Evolutionary conservation across 2,888 invertebrate species (phyloP).

Genomic region (Philereme vetulata): DNA sequence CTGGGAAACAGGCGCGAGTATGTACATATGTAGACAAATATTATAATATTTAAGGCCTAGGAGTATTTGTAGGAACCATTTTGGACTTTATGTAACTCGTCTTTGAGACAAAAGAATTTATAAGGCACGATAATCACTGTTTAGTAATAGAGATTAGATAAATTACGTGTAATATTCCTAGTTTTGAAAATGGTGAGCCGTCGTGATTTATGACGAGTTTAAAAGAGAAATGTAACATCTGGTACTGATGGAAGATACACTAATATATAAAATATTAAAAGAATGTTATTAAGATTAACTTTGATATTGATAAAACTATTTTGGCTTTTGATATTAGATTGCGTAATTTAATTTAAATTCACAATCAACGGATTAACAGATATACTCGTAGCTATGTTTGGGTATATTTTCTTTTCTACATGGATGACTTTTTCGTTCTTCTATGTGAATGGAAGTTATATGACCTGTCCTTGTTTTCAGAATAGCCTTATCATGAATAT

Average conservation of each 20-base stretch:
- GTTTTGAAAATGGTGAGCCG: neutral
- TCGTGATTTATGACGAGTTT: constrained; percentile 3
- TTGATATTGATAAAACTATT: constrained; percentile 20
- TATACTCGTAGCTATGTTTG: neutral
- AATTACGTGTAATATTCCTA: constrained; percentile 1
- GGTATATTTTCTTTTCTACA: neutral
- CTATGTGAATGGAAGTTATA: neutral
- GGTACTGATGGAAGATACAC: constrained; percentile 17
- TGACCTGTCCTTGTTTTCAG: too few relatives aligned
- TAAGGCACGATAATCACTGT: constrained; percentile 40
- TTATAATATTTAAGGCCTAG: constrained; percentile 46
- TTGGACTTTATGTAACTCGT: constrained; percentile 50
- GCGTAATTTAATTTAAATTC: neutral
- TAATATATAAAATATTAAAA: constrained; percentile 5
- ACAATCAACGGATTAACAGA: neutral
- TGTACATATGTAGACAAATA: neutral
- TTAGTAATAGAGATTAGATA: constrained; percentile 24
- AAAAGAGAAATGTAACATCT: constrained; percentile 12
- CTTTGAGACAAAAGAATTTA: constrained; percentile 68
- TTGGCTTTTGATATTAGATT: neutral
- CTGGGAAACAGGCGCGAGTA: too few relatives aligned
- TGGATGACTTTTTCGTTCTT: neutral
- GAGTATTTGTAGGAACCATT: constrained; percentile 49
- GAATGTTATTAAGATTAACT: constrained; percentile 6
- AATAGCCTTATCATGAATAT: too few relatives aligned